Conservation (phyloP, 1,140 invertebrate species). For the Sitophilus oryzae region DNA sequence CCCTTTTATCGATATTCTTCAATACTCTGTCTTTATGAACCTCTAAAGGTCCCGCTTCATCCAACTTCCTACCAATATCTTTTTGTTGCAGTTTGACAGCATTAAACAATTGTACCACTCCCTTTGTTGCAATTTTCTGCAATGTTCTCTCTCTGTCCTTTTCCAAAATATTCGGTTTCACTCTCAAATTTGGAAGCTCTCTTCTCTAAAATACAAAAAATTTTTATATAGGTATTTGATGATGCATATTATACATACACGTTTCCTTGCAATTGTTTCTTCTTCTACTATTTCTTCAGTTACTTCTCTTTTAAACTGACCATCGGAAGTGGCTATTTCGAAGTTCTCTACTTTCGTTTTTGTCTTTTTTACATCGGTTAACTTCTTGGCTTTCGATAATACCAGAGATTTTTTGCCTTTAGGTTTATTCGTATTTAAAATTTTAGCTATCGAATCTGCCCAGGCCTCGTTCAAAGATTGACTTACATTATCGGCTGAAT, state of each 20-base stretch:
- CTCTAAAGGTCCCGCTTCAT: conserved; percentile 68
- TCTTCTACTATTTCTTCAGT: conserved; percentile 30
- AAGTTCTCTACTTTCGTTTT: conserved; percentile 44
- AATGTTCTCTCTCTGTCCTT: conserved; percentile 68
- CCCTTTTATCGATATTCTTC: conserved; percentile 71
- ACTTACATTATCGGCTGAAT: conserved; percentile 18
- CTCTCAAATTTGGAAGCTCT: conserved; percentile 58
- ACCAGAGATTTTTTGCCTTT: conserved; percentile 68
- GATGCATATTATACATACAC: conserved; percentile 37
- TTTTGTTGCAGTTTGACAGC: conserved; percentile 81
- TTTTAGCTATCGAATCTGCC: conserved; percentile 69
- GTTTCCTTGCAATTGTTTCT: conserved; percentile 43
- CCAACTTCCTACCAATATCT: conserved; percentile 64
- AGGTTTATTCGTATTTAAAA: conserved; percentile 66
- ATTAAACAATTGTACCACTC: conserved; percentile 89
- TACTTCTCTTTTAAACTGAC: conserved; percentile 45
- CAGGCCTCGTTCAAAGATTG: conserved; percentile 48
- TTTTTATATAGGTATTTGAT: conserved; percentile 10
- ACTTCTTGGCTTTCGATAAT: conserved; percentile 66
- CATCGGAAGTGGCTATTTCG: conserved; percentile 49
- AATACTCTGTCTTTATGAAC: conserved; percentile 76
- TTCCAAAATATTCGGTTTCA: conserved; percentile 68
- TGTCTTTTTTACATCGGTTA: conserved; percentile 51
- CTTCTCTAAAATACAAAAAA: conserved; percentile 49
- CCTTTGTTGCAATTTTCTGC: conserved; percentile 81